These are phyloP conservation scores for Stratiomys singularior DNA, from an alignment of 2,888 invertebrate genomes.

Conservation along the genomic window DNA sequence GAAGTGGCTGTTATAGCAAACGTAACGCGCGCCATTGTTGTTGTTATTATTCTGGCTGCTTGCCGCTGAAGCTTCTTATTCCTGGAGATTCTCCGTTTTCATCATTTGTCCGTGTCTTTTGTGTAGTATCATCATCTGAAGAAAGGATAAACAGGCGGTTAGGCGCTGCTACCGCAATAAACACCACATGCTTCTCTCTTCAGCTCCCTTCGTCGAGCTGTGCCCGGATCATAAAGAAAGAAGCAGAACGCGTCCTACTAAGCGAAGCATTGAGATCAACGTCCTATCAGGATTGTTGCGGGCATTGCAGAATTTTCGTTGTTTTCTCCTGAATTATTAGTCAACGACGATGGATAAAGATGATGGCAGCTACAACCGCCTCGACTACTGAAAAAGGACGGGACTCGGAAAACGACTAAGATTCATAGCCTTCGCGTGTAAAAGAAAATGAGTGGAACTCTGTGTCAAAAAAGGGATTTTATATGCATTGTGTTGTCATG, in stretches of 20 bases:
- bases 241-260: background rate
- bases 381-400: background rate
- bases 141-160: conserved; percentile 22
- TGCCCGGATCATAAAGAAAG: background rate
- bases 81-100: background rate
- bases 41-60: background rate
- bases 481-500: conserved; percentile 8
- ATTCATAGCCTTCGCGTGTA: background rate
- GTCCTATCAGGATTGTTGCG: conserved; percentile 20
- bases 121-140: background rate
- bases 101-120: conserved; percentile 7
- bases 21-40: background rate
- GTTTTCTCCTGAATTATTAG: conserved; percentile 25
- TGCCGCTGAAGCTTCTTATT: background rate
- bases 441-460: conserved; percentile 23
- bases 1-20: conserved; percentile 7
- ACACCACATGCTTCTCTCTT: conserved; percentile 17
- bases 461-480: conserved; percentile 14
- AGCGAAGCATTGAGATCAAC: conserved; percentile 26
- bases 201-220: background rate
- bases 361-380: background rate
- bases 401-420: conserved; percentile 8
- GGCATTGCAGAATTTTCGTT: conserved; percentile 22
- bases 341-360: background rate
- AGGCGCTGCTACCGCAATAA: conserved; percentile 25